phyloP scores from a whole-genome alignment of 2,888 invertebrate genomes.

The Arctia plantaginis region DNA sequence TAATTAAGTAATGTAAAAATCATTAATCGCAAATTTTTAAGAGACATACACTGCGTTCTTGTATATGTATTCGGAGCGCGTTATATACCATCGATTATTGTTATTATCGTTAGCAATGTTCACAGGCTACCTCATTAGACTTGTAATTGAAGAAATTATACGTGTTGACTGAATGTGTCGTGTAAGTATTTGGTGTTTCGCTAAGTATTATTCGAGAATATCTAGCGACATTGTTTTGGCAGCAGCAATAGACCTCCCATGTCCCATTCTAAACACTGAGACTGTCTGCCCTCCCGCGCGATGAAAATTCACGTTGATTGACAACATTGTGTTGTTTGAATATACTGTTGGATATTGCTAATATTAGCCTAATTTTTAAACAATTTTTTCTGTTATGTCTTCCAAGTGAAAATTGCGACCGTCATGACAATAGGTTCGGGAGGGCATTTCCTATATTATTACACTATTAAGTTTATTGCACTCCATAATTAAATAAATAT shows the following conservation, averaged over 20 bases:
- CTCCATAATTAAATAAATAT: constrained; percentile 74
- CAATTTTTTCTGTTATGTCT: constrained; percentile 65
- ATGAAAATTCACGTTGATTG: constrained; percentile 45
- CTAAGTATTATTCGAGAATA: constrained; percentile 52
- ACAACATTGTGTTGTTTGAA: constrained; percentile 44
- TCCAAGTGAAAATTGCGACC: constrained; percentile 71
- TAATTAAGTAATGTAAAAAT: constrained; percentile 50
- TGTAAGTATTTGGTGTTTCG: constrained; percentile 48
- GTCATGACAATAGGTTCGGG: constrained; percentile 68
- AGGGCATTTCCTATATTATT: constrained; percentile 82
- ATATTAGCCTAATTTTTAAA: constrained; percentile 57
- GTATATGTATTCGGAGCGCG: constrained; percentile 36
- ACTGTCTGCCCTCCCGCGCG: constrained; percentile 69
- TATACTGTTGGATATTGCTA: constrained; percentile 51
- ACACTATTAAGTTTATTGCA: constrained; percentile 83
- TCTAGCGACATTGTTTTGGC: constrained; percentile 57
- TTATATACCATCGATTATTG: constrained; percentile 50
- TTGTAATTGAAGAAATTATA: constrained; percentile 50
- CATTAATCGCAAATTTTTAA: constrained; percentile 39
- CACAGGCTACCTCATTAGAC: constrained; percentile 60
- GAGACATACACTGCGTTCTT: constrained; percentile 49
- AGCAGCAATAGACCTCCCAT: constrained; percentile 60
- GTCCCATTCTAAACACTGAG: constrained; percentile 61
- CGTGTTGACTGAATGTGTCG: constrained; percentile 47
- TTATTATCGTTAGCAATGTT: constrained; percentile 51